Conservation (phyloP, 2,888 invertebrate genomes). For the Lochmaea capreae region DNA sequence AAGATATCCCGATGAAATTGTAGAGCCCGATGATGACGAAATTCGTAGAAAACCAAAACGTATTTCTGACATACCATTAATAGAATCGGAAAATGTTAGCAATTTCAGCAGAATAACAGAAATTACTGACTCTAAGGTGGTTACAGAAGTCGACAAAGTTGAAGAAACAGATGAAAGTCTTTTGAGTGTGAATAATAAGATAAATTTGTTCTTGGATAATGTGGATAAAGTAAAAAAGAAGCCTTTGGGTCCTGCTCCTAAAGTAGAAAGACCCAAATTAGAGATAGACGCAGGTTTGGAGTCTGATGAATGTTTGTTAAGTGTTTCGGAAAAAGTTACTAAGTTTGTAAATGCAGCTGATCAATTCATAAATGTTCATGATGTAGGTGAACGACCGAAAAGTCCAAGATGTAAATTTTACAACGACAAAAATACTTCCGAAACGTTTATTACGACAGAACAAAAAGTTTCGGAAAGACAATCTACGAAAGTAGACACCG, state of each 20-base stretch:
- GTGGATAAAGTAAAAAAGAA: slow-evolving; percentile 60
- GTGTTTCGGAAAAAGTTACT: slow-evolving; percentile 77
- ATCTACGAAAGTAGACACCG: background rate
- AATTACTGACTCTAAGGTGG: slow-evolving; percentile 52
- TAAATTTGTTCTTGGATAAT: slow-evolving; percentile 62
- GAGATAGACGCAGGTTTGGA: slow-evolving; percentile 69
- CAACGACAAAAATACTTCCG: slow-evolving; percentile 63
- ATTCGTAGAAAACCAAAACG: slow-evolving; percentile 62
- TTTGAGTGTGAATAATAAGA: slow-evolving; percentile 71
- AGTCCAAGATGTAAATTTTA: slow-evolving; percentile 57
- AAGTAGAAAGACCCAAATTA: slow-evolving; percentile 66
- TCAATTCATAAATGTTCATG: slow-evolving; percentile 53
- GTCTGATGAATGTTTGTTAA: slow-evolving; percentile 73
- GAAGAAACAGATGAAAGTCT: slow-evolving; percentile 68
- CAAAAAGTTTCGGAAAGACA: background rate
- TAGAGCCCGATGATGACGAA: slow-evolving; percentile 78
- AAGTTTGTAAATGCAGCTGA: slow-evolving; percentile 73
- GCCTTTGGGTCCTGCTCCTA: slow-evolving; percentile 60
- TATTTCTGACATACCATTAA: slow-evolving; percentile 67
- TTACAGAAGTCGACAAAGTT: slow-evolving; percentile 61
- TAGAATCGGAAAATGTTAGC: slow-evolving; percentile 73
- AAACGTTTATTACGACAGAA: slow-evolving; percentile 61
- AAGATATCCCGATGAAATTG: slow-evolving; percentile 79
- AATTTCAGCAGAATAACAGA: slow-evolving; percentile 65
- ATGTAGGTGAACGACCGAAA: slow-evolving; percentile 56